Base-by-base conservation (phyloP, 2,797 vertebrate species). In the Rhinoraja longicauda region DNA sequence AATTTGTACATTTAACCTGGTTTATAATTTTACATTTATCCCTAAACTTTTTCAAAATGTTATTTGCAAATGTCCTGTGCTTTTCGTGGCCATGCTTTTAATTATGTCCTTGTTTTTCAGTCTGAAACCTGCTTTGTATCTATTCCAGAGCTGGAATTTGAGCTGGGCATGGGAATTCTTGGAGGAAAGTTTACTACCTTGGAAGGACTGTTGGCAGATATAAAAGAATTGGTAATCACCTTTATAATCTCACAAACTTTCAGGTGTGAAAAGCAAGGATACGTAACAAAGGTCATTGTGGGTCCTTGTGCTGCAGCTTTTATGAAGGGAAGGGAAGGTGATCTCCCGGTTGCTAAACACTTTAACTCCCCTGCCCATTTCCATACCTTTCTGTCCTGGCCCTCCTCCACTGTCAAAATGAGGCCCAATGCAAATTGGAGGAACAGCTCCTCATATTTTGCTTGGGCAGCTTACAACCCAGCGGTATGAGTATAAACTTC, bases 181-280 rank as follows among this genome's bases (percentile, higher is more conserved):
- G 97, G 97, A 0, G 99, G 99, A 0, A 99, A 99, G 94, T 99
- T 99, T 95, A 99, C 98, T 62, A 99, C 99, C 0, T 94, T 99
- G 93, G 99, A 99, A 94, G 99, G 99, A 36, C 96, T 99, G 73
- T 96, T 99, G 93, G 97, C 96, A 72, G 98, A 99, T 94, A 97
- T 99, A 94, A 96, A 96, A 67, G 97, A 98, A 0, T 95, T 99
- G 96, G 97, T 98, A 94, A 39, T n/a, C 70, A 6, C 15, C 76
- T 53, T 53, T 57, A 8, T 76, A 76, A 57, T 57, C 39, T 76
- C n/a, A 29, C 1, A 2, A 76, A 59, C n/a, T 6, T 62, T 32
- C 12, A 62, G 39, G 17, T 32, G 7, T 0, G 1, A 26, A 12
- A 73, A 19, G 15, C 26, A 57, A 73, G 73, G 26, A 72, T 19